Percentiles rank a stretch among this genome's conserved stretches.
Evolutionary conservation across 2,113 vertebrate genomes (phyloP).

Genomic region (Regulus satrapa): DNA sequence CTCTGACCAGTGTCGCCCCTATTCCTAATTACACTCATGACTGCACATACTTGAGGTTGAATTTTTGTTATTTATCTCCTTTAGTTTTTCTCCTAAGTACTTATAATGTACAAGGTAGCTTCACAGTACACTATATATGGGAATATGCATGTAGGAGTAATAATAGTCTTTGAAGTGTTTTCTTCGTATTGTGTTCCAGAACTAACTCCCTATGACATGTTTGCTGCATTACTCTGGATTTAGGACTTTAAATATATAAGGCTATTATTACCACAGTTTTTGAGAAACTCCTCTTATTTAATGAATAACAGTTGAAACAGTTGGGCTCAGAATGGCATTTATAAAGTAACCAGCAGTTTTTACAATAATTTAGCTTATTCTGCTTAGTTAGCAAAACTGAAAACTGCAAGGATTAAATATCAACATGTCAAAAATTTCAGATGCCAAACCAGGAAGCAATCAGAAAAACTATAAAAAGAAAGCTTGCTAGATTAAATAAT

Average conservation of each 20-base stretch:
- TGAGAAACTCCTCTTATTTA: not conserved
- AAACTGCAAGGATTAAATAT: not conserved
- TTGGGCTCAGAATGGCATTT: not conserved
- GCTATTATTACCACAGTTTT: not conserved
- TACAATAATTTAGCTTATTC: not conserved
- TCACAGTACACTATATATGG: not conserved
- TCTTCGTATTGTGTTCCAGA: not conserved
- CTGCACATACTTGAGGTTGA: not conserved
- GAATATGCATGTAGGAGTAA: not conserved
- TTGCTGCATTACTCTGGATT: not conserved
- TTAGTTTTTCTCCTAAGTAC: not conserved
- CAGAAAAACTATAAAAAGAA: not conserved
- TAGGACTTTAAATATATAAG: not conserved
- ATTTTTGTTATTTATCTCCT: conserved; percentile 3
- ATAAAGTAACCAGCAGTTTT: not conserved
- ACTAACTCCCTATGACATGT: not conserved
- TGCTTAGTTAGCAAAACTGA: not conserved
- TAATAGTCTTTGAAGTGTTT: not conserved
- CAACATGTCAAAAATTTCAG: not conserved
- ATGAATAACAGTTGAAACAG: not conserved
- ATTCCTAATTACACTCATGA: not conserved
- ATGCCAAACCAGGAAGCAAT: not conserved
- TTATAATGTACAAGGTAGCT: not conserved
- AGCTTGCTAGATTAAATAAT: not conserved
- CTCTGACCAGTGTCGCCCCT: not conserved